Conservation (phyloP, 2,797 vertebrate species). For the Adrianichthys oophorus region DNA sequence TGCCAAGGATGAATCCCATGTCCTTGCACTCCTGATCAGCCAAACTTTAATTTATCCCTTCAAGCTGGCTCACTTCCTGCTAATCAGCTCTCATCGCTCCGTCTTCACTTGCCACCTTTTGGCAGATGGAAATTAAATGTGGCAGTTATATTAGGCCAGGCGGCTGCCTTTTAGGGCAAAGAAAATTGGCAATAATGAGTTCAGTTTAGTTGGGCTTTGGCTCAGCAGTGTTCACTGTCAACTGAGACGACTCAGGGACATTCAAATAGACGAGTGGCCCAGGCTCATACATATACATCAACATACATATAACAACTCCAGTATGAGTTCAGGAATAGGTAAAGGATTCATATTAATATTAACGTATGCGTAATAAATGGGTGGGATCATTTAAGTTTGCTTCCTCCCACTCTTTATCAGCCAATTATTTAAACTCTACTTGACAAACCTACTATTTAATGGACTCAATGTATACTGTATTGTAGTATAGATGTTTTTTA, state of each 20-base stretch:
- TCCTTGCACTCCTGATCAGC: conserved; percentile 30
- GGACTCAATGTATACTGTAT: too few relatives aligned
- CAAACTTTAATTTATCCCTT: conserved; percentile 46
- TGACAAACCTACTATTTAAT: too few relatives aligned
- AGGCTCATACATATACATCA: too few relatives aligned
- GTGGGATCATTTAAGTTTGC: too few relatives aligned
- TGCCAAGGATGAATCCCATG: conserved; percentile 11
- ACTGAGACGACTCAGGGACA: conserved; percentile 10
- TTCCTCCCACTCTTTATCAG: too few relatives aligned
- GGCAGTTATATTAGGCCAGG: conserved; percentile 57
- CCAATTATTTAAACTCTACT: too few relatives aligned
- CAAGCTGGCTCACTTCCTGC: conserved; percentile 41
- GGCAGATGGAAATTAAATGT: conserved; percentile 58
- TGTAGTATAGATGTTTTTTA: too few relatives aligned
- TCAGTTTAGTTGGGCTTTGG: conserved; percentile 49
- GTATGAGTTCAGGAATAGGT: too few relatives aligned
- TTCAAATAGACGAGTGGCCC: conserved; percentile 24
- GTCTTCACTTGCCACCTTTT: conserved; percentile 42
- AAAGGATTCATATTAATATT: background rate
- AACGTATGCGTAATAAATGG: background rate
- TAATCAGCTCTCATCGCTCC: conserved; percentile 49
- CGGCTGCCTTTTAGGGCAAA: conserved; percentile 42
- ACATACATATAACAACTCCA: background rate
- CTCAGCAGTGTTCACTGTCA: conserved; percentile 30
- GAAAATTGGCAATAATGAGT: conserved; percentile 56